Percentiles rank a stretch among this genome's conserved stretches.
These are phyloP conservation scores for Bombylius discolor DNA, from an alignment of 2,888 invertebrate genomes.

Conservation along the genomic window DNA sequence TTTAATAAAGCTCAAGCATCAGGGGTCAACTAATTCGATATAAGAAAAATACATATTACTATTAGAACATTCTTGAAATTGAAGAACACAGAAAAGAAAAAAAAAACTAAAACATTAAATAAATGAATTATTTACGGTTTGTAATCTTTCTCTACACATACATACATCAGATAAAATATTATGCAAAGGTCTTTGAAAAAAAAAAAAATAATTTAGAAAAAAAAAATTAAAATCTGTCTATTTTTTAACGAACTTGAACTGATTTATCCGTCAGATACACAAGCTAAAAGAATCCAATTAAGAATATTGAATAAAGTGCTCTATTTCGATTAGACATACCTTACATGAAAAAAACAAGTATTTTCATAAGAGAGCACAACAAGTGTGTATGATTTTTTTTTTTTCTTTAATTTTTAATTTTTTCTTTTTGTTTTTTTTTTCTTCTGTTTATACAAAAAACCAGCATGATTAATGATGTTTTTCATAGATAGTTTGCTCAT, in stretches of 20 bases:
- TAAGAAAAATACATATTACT: too few relatives aligned
- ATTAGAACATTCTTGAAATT: too few relatives aligned
- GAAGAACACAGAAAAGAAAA: too few relatives aligned
- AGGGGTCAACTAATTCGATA: too few relatives aligned
- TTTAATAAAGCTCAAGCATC: too few relatives aligned
- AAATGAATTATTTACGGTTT: too few relatives aligned
- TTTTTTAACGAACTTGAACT: neutral
- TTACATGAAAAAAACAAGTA: too few relatives aligned
- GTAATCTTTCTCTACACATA: too few relatives aligned
- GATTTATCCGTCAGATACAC: neutral
- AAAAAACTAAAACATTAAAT: too few relatives aligned
- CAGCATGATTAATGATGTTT: constrained; percentile 3
- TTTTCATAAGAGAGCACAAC: neutral
- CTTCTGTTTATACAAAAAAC: neutral
- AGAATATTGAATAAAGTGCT: neutral
- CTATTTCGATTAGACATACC: neutral
- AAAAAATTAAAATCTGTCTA: neutral
- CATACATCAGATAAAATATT: too few relatives aligned
- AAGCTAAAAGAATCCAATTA: neutral
- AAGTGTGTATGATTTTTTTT: neutral
- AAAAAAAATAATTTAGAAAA: too few relatives aligned
- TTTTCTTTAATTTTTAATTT: neutral
- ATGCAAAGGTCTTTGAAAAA: neutral
- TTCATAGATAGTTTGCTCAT: neutral
- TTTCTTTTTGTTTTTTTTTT: too few relatives aligned